Percentiles rank a stretch among this genome's conserved stretches.
Conservation (phyloP, 1,140 invertebrate species). For the Nymphalis io region DNA sequence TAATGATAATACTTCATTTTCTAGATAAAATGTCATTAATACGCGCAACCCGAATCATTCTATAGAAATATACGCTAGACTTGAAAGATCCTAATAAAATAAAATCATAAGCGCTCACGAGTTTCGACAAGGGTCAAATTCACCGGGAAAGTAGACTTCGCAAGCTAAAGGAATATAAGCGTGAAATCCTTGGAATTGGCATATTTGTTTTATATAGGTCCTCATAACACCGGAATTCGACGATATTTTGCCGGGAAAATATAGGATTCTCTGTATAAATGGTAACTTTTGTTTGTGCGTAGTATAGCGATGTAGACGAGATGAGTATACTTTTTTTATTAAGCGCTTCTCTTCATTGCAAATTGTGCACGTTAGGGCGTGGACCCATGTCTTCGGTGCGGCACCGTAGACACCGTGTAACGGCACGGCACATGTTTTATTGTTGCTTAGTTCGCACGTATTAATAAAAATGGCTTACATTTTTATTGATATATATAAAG, state of each 20-base stretch:
- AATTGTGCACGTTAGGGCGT: background rate
- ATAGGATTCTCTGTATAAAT: slow-evolving; percentile 2
- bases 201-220: slow-evolving; percentile 38
- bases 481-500: too few species aligned
- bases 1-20: background rate
- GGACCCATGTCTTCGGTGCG: too few species aligned
- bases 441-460: too few species aligned
- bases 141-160: slow-evolving; percentile 1
- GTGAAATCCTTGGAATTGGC: slow-evolving; percentile 36
- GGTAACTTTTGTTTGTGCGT: background rate
- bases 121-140: slow-evolving; percentile 25
- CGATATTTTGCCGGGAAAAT: slow-evolving; percentile 1
- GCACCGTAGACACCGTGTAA: too few species aligned
- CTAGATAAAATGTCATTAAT: background rate
- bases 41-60: background rate
- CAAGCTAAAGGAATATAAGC: slow-evolving; percentile 20
- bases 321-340: background rate
- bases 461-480: too few species aligned
- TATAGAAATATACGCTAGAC: background rate
- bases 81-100: slow-evolving; percentile 24
- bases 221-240: background rate
- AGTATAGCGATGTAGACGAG: background rate
- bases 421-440: too few species aligned
- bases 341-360: background rate
- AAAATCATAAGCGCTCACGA: slow-evolving; percentile 19